Conservation (phyloP, 2,888 invertebrate genomes). For the Heliconius hortense region DNA sequence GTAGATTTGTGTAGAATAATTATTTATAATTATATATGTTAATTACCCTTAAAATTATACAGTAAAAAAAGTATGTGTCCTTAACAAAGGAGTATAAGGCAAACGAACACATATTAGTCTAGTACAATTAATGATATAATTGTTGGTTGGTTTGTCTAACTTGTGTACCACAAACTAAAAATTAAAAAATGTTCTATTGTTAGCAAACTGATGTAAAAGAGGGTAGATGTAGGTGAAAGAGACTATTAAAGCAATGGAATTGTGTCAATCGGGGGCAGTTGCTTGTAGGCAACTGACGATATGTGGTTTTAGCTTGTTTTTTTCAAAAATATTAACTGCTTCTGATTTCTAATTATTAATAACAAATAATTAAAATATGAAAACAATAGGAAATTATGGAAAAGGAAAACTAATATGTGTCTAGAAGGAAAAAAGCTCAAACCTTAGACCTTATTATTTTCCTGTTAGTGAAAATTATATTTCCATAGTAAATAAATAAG, state of each 20-base stretch:
- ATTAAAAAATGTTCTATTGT: background rate
- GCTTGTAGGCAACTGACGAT: no score
- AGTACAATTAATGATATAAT: background rate
- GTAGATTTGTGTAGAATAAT: no score
- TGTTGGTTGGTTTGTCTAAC: background rate
- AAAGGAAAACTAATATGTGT: background rate
- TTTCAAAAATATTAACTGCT: no score
- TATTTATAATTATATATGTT: background rate
- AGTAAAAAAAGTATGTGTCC: background rate
- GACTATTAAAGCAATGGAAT: no score
- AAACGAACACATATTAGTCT: background rate
- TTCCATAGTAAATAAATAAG: background rate
- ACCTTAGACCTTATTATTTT: background rate
- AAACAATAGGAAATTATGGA: background rate
- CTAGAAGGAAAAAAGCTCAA: conserved; percentile 7
- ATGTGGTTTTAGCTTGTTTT: no score
- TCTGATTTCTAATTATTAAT: background rate
- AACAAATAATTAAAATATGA: background rate
- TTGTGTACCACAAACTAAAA: background rate
- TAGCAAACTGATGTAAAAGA: no score
- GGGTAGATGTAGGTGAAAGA: no score
- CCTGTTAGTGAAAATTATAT: conserved; percentile 11
- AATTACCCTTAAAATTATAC: background rate
- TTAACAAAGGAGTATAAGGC: background rate
- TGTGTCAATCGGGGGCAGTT: no score